Evolutionary conservation across 2,888 invertebrate species (phyloP), one percentile per base, ranked within the genome.

Genomic region (Latrodectus hesperus): DNA sequence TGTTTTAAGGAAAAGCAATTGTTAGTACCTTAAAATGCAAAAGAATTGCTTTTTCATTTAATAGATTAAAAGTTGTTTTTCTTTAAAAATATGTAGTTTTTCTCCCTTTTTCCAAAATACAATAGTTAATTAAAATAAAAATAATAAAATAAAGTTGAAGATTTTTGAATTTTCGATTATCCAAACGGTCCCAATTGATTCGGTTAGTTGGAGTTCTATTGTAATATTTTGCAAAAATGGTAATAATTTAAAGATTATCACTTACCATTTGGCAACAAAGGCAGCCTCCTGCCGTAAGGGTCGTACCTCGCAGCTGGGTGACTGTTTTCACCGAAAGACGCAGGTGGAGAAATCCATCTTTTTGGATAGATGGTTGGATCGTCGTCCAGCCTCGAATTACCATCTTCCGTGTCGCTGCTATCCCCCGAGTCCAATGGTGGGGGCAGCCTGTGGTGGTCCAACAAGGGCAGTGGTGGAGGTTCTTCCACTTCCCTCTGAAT

Each of bases 261-360:
- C 88, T 91, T 90, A 94, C 95, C 94, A 91, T 93, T 93, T 53
- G 94, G 93, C 9, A 94, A 93, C 90, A 94, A 93, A 1, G 94
- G 94, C 77, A 94, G 92, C 78, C 93, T 91, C 75, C 92, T 92
- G 6, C 93, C 93, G 90, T 92, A 92, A 53, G 92, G 92, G 90
- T 93, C 93, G 22, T 90, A 90, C 71, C 91, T 82, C 14, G 86
- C 84, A 5, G 83, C 77, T 10, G 87, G 87, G 16, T 82, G 72
- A 70, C 82, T 80, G 75, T 83, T 81, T 38, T 81, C 88, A 1
- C 83, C 88, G 17, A 88, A 88, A 8, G 88, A 88, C 10, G 88
- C 78, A 5, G 88, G 88, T 8, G 88, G 88, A 10, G 88, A 88
- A 14, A 88, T 88, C 88, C 88, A 88, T 38, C 88, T 68, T 22